Percentiles rank a stretch among this genome's conserved stretches.
Evolutionary conservation across 2,888 invertebrate species (phyloP).

Genomic region (Drosophila mettleri): DNA sequence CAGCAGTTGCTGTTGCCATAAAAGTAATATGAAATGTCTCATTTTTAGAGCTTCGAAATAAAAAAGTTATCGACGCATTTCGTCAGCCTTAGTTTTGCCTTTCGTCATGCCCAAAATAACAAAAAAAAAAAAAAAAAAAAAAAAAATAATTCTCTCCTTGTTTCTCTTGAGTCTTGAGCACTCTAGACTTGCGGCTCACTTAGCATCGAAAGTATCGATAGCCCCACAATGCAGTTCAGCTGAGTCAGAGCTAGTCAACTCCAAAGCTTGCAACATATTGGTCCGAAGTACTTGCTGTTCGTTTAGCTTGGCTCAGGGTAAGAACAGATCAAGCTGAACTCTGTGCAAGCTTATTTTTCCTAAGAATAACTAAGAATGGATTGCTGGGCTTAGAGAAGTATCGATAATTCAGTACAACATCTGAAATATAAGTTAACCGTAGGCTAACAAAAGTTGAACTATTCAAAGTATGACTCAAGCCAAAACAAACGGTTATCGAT

Average conservation of each 20-base stretch:
- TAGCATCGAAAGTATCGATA: constrained; percentile 4
- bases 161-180: not conserved
- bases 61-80: constrained; percentile 80
- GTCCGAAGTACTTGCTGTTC: not conserved
- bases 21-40: constrained; percentile 81
- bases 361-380: too few species aligned
- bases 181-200: not conserved
- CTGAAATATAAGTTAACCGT: too few species aligned
- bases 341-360: too few species aligned
- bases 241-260: not conserved
- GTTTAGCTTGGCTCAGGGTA: not conserved
- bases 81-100: constrained; percentile 36
- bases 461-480: too few species aligned
- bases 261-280: not conserved
- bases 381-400: too few species aligned
- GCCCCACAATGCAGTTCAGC: not conserved
- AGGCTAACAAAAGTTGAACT: too few species aligned
- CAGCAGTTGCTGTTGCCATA: constrained; percentile 76
- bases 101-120: constrained; percentile 3
- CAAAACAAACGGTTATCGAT: too few species aligned
- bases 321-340: not conserved
- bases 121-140: too few species aligned
- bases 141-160: too few species aligned
- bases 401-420: too few species aligned
- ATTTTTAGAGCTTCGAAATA: constrained; percentile 81